These are phyloP conservation scores for Toxotes lorentzi DNA, from an alignment of 2,797 vertebrate species.

Conservation along the genomic window DNA sequence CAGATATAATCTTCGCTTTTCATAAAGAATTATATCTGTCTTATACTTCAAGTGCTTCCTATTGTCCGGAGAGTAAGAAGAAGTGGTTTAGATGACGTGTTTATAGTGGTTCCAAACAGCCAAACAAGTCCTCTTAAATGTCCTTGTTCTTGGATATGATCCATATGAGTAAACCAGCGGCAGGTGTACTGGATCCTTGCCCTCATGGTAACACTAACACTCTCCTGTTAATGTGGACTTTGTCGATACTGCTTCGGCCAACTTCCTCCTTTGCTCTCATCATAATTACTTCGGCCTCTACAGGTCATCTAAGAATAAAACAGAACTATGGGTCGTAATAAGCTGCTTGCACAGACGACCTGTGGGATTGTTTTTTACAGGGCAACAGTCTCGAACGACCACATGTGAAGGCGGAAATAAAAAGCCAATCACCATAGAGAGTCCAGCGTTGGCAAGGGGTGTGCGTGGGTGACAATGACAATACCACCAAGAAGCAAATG, in stretches of 20 bases:
- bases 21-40: slow-evolving; percentile 7
- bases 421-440: background rate
- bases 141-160: background rate
- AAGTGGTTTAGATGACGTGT: background rate
- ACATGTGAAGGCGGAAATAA: background rate
- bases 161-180: background rate
- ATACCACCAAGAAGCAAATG: background rate
- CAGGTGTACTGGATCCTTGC: background rate
- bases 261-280: background rate
- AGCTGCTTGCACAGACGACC: background rate
- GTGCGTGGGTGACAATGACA: background rate
- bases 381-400: background rate
- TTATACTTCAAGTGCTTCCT: background rate
- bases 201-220: background rate
- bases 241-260: background rate
- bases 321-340: background rate
- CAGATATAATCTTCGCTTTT: slow-evolving; percentile 33
- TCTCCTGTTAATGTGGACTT: background rate
- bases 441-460: too few species aligned
- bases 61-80: background rate
- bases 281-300: background rate
- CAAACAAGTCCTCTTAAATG: background rate
- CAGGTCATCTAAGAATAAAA: background rate
- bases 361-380: background rate
- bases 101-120: background rate